Evolutionary conservation across 2,888 invertebrate genomes (phyloP).

Genomic region (Drosophila paucipuncta): DNA sequence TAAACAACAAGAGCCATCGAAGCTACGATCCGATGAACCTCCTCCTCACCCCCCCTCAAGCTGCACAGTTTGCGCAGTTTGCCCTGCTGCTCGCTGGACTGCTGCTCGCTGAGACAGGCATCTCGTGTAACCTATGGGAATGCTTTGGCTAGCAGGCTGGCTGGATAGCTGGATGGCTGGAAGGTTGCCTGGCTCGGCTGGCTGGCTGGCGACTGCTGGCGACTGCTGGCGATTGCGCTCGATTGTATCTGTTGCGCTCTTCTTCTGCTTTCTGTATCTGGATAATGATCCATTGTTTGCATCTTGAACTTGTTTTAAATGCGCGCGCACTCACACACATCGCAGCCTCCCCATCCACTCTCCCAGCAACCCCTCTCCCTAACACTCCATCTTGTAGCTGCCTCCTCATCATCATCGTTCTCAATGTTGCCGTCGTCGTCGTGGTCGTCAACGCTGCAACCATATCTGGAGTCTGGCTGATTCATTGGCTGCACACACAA

Average conservation of each 20-base stretch:
- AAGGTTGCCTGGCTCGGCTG: constrained; percentile 5
- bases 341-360: constrained; percentile 11
- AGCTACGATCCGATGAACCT: constrained; percentile 62
- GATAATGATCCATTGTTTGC: constrained; percentile 85
- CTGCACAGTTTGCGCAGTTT: constrained; percentile 7
- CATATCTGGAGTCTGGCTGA: constrained; percentile 64
- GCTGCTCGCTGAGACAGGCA: constrained; percentile 54
- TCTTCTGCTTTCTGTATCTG: constrained; percentile 73
- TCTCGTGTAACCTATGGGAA: constrained; percentile 78
- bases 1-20: constrained; percentile 83
- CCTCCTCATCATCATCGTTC: constrained; percentile 51
- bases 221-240: constrained; percentile 68
- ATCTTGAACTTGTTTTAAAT: constrained; percentile 84
- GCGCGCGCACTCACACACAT: constrained; percentile 71
- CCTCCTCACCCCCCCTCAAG: constrained; percentile 54
- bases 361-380: background rate
- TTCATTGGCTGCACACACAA: constrained; percentile 49
- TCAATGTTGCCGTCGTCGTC: constrained; percentile 33
- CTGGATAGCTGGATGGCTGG: constrained; percentile 17
- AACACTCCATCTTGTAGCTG: constrained; percentile 63
- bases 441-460: constrained; percentile 57
- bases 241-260: constrained; percentile 74
- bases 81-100: constrained; percentile 33
- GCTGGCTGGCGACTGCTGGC: constrained; percentile 17
- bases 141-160: constrained; percentile 42